Evolutionary conservation across 2,797 vertebrate species (phyloP), one percentile per base, ranked within the genome.

Genomic region (Syndactyla subalaris): DNA sequence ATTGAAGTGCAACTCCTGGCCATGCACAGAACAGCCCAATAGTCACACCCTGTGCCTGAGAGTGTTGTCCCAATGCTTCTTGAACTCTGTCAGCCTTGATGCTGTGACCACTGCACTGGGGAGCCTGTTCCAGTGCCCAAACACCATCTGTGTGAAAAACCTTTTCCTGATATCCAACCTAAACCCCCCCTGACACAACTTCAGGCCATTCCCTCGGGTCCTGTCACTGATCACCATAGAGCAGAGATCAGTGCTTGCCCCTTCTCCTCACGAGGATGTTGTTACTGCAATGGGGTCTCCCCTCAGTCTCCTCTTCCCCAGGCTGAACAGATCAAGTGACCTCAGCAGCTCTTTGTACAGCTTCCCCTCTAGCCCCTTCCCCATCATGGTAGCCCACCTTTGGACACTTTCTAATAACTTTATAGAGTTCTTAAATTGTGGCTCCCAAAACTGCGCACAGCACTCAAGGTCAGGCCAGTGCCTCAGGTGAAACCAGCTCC

Each of bases 141-240:
- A 0, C 8, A 23, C 7, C 7, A 10, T n/a, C 5, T 46, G 14
- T 8, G 8, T 10, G 5, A 59, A 66, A 6, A 66, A 39, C 1
- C 6, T 41, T 77, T 52, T 46, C 7, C 12, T 36, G 0, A 27
- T 16, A 41, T 20, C 12, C 52, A 65, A 3, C 15, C 3, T 59
- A 8, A 65, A 36, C 18, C 9, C 66, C 7, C 10, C 6, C 21
- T 16, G 36, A 27, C 29, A 19, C 29, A 52, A 2, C 7, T 65
- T 30, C 24, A 71, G n/a, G 14, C 24, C 18, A 27, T 59, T 65
- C 15, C 21, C 51, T 59, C 0, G 0, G 1, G 3, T 23, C 4
- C n/a, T 84, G 7, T 32, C n/a, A 45, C 29, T 65, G 38, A 6
- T 15, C 38, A 52, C 2, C 1, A 51, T 14, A 17, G 7, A 49